Percentiles rank a stretch among this genome's conserved stretches.
Evolutionary conservation across 2,888 invertebrate species (phyloP).

Genomic region (Opisthograptis luteolata): DNA sequence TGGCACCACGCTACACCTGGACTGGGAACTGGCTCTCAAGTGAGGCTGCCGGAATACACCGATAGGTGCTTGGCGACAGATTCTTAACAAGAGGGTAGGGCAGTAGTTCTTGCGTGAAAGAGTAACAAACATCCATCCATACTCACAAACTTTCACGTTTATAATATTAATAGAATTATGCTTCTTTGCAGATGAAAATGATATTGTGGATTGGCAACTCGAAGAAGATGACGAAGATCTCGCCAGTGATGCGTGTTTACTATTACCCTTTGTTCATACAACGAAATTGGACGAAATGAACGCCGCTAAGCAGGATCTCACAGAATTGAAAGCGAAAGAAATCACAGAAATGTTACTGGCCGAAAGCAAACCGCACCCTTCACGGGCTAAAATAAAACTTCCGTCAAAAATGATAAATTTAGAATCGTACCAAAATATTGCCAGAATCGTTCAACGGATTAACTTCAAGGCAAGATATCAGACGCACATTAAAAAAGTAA

Average conservation of each 20-base stretch:
- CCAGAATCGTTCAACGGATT: constrained; percentile 7
- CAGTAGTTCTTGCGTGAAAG: too few relatives aligned
- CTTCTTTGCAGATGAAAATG: constrained; percentile 12
- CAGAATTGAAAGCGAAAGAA: constrained; percentile 7
- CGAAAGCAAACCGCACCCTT: constrained; percentile 44
- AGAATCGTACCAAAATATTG: constrained; percentile 16
- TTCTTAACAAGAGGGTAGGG: too few relatives aligned
- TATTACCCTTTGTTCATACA: constrained; percentile 44
- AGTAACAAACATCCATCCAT: too few relatives aligned
- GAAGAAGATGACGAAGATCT: background rate
- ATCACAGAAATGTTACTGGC: constrained; percentile 26
- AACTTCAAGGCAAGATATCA: too few relatives aligned
- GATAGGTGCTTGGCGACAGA: too few relatives aligned
- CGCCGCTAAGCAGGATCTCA: constrained; percentile 29
- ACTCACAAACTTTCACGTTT: too few relatives aligned
- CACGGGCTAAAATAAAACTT: background rate
- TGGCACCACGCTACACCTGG: too few relatives aligned
- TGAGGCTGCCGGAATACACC: too few relatives aligned
- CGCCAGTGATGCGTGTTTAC: background rate
- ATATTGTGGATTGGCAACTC: background rate
- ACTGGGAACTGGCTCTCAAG: too few relatives aligned
- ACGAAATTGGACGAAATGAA: constrained; percentile 52
- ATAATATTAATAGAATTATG: too few relatives aligned
- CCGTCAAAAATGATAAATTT: constrained; percentile 4
- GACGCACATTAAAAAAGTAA: too few relatives aligned